Evolutionary conservation across 1,140 invertebrate species (phyloP), one percentile per base, ranked within the genome.

Genomic region (Caerostris extrusa): DNA sequence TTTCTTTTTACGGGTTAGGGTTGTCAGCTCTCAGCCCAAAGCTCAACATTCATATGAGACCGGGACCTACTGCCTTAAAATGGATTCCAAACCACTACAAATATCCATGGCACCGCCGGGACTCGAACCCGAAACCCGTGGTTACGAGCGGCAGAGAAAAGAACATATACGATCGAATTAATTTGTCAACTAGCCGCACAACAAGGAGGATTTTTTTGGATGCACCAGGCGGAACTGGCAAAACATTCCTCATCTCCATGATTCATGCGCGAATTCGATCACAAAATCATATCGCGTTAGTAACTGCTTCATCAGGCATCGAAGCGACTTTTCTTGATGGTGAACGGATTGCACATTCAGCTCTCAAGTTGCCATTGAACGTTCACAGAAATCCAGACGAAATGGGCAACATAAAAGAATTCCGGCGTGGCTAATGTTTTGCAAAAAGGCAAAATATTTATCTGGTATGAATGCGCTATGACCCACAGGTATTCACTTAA

Each of bases 271-370:
- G 85, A 7, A 88, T 94, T 6, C 86, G 95, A 94, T 90, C 94
- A 81, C 8, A 95, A 56, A 92, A 95, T 56, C 89, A 95, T 34
- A 95, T 96, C 93, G 96, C 96, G 57, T 81, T 97, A 6, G 96
- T 96, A 5, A 94, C 96, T 64, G 96, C 96, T 88, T 96, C 96
- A 82, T 97, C 96, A 56, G 96, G 96, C 89, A 97, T 97, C 83
- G 96, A 96, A 55, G 96, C 96, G 56, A 97, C 96, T 77, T 95
- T 97, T 56, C 93, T 97, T 86, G 90, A 95, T 85, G 96, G 96
- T 94, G 97, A 96, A 34, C 94, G 95, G 95, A 97, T 96, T 58
- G 96, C 96, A 86, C 96, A 97, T 96, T 96, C 95, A 6, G 95
- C 95, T 83, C 96, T 97, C 53, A 96, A 96, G 95, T 93, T 96